A percentile compares a stretch with the other conserved stretches of the same genome.
Evolutionary conservation across 2,888 invertebrate species (phyloP).

Genomic region (Julus scandinavius): DNA sequence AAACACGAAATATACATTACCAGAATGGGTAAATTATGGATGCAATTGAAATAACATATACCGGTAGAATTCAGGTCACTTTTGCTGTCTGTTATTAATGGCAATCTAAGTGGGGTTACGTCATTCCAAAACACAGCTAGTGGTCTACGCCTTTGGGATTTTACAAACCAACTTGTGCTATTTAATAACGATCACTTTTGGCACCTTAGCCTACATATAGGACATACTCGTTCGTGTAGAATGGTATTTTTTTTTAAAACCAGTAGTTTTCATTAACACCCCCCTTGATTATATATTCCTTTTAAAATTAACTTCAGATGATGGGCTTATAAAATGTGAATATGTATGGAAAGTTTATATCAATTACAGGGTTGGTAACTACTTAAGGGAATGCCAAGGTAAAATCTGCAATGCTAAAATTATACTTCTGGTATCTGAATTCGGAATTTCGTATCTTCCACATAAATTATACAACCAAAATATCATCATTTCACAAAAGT

Average conservation of each 20-base stretch:
- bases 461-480: too few relatives aligned
- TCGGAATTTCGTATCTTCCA: too few relatives aligned
- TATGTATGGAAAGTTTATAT: too few relatives aligned
- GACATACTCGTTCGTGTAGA: not conserved
- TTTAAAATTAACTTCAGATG: too few relatives aligned
- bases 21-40: not conserved
- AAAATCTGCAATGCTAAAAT: too few relatives aligned
- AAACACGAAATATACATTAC: slow-evolving; percentile 24
- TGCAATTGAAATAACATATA: not conserved
- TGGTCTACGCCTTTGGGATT: not conserved
- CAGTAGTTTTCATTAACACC: not conserved
- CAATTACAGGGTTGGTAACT: too few relatives aligned
- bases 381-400: too few relatives aligned
- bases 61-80: not conserved
- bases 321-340: too few relatives aligned
- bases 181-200: slow-evolving; percentile 19
- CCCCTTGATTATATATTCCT: too few relatives aligned
- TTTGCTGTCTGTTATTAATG: not conserved
- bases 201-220: slow-evolving; percentile 24
- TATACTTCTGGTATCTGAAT: too few relatives aligned
- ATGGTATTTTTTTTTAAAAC: not conserved
- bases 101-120: slow-evolving; percentile 10
- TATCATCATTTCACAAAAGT: too few relatives aligned
- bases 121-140: not conserved
- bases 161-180: not conserved